Percentiles rank a stretch among this genome's conserved stretches.
These are phyloP conservation scores for Tauraco erythrolophus DNA, from an alignment of 2,113 vertebrate species.

Conservation along the genomic window DNA sequence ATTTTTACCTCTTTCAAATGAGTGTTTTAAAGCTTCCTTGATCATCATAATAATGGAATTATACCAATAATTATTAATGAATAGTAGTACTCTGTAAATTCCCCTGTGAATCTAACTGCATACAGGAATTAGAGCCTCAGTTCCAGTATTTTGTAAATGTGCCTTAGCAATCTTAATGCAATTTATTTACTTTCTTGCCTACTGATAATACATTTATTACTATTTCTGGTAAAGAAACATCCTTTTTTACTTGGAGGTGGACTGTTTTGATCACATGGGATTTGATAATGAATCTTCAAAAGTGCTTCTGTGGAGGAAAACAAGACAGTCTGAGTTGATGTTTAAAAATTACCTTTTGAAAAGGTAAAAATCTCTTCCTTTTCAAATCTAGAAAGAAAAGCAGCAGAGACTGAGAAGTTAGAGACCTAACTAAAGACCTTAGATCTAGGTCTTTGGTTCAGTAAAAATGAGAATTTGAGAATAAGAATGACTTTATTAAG, in stretches of 20 bases:
- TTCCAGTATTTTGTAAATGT: not conserved
- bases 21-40: slow-evolving; percentile 26
- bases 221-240: not conserved
- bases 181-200: not conserved
- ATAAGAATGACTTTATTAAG: not conserved
- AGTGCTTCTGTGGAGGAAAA: not conserved
- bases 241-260: not conserved
- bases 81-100: not conserved
- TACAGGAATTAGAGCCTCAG: not conserved
- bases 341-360: not conserved
- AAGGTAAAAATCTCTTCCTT: not conserved
- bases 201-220: not conserved
- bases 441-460: not conserved
- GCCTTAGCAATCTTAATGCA: not conserved
- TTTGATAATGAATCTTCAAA: not conserved
- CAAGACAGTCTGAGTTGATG: not conserved
- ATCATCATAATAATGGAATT: slow-evolving; percentile 22
- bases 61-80: slow-evolving; percentile 47
- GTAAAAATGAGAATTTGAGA: not conserved
- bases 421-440: not conserved
- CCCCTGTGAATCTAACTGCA: not conserved
- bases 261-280: not conserved
- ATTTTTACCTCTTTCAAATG: slow-evolving; percentile 25
- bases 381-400: not conserved
- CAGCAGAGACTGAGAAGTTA: not conserved